Base-by-base conservation (phyloP, 2,113 vertebrate genomes). In the Tautogolabrus adspersus region DNA sequence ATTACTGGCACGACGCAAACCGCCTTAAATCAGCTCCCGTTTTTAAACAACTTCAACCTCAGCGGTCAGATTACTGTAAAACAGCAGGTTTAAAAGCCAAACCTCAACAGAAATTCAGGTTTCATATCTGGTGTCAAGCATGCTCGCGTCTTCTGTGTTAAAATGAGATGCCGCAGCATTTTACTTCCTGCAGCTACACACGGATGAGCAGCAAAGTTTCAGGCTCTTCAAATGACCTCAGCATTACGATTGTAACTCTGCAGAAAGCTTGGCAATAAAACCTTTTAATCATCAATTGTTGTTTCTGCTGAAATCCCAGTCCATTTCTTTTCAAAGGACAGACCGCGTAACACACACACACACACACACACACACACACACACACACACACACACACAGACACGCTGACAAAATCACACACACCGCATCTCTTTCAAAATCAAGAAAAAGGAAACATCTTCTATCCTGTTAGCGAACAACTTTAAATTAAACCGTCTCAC, bases 281-380 rank as follows among this genome's bases (percentile, higher is more conserved):
- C 62, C 91, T 91, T 93, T 86, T 91, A 92, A 93, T 93, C 90
- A 93, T 92, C 88, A 90, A 88, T 89, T 88, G 88, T 83, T 84
- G 88, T 87, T 88, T 75, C 83, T 57, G 87, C 89, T 86, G 89
- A 89, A 89, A 89, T 89, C 65, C 63, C 73, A 72, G 83, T 90
- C 86, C 84, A 61, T 89, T 83, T 79, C 82, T 77, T 85, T 88
- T 91, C 88, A 92, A 89, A 90, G 86, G 75, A 80, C 74, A 84
- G 69, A 85, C 49, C 8, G 66, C 77, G 81, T 89, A 75, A 65
- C 82, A 74, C 83, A 56, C 51, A 37, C 1, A 38, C 8, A 62
- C 64, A 52, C 66, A 34, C 5, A 34, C 30, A 56, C 52, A 61
- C 62, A 69, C 75, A 49, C 16, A 72, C 72, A 60, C 56, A 65